Conservation (phyloP, 2,113 vertebrate species). For the Mastomys natalensis region DNA sequence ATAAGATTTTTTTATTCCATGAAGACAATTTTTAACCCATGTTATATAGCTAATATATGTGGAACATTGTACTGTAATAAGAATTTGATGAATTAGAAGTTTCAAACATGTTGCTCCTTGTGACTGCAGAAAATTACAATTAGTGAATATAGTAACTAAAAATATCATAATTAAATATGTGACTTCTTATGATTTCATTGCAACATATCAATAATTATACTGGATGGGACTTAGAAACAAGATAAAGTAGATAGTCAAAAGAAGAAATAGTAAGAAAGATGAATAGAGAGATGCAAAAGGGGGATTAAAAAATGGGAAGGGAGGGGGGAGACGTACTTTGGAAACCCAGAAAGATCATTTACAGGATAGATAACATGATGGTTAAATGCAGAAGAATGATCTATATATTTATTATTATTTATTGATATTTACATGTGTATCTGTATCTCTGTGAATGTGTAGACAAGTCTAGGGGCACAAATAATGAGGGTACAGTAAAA, state of each 20-base stretch:
- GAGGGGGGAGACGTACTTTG: background rate
- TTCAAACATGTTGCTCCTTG: background rate
- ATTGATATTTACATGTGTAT: background rate
- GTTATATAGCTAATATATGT: background rate
- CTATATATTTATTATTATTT: background rate
- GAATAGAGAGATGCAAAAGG: accelerated
- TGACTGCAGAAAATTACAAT: background rate
- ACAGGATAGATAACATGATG: background rate
- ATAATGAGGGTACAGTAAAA: background rate
- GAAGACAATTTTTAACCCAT: background rate
- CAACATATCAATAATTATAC: background rate
- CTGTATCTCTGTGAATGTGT: background rate
- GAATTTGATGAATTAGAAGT: background rate
- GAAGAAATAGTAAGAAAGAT: background rate
- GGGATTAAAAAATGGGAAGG: no score
- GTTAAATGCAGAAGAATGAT: background rate
- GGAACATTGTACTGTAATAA: background rate
- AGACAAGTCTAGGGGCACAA: background rate
- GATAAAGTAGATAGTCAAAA: background rate
- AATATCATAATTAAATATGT: no score
- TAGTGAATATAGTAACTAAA: background rate
- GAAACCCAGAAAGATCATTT: no score
- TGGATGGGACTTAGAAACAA: background rate
- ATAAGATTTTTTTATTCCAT: background rate
- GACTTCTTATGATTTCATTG: background rate